phyloP scores from a whole-genome alignment of 2,888 invertebrate species.

The Drosophila emarginata region DNA sequence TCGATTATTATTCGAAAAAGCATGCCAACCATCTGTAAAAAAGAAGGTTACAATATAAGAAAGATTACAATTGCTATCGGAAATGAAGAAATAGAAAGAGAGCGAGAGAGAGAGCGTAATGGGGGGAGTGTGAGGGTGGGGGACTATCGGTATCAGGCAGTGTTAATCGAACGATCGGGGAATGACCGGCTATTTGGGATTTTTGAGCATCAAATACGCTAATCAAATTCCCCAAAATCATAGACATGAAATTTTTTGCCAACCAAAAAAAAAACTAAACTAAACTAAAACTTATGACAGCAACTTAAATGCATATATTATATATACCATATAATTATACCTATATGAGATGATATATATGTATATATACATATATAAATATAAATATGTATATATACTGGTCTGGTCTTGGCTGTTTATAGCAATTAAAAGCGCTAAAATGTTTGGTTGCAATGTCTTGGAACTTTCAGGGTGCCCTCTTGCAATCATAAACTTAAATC shows the following conservation, averaged over 20 bases:
- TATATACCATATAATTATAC: constrained; percentile 22
- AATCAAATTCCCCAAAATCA: constrained; percentile 41
- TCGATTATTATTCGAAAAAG: constrained; percentile 72
- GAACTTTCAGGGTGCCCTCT: constrained; percentile 50
- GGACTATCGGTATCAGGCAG: constrained; percentile 44
- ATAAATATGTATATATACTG: neutral
- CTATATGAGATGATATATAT: constrained; percentile 1
- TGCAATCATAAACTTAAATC: constrained; percentile 30
- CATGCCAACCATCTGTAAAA: constrained; percentile 80
- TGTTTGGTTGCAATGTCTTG: constrained; percentile 62
- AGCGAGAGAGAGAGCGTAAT: neutral
- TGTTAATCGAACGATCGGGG: constrained; percentile 22
- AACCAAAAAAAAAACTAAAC: constrained; percentile 2
- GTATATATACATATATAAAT: constrained; percentile 12
- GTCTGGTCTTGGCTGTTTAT: constrained; percentile 33
- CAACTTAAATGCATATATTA: constrained; percentile 24
- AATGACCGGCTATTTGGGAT: constrained; percentile 40
- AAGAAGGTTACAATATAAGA: too few species aligned
- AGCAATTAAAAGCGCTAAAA: constrained; percentile 68
- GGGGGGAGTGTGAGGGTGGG: too few species aligned
- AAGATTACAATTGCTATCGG: too few species aligned
- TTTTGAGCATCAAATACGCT: constrained; percentile 18
- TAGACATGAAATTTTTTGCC: constrained; percentile 6
- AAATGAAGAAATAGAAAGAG: neutral
- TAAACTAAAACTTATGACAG: neutral